Evolutionary conservation across 2,113 vertebrate species (phyloP).

Genomic region (Lagopus muta): DNA sequence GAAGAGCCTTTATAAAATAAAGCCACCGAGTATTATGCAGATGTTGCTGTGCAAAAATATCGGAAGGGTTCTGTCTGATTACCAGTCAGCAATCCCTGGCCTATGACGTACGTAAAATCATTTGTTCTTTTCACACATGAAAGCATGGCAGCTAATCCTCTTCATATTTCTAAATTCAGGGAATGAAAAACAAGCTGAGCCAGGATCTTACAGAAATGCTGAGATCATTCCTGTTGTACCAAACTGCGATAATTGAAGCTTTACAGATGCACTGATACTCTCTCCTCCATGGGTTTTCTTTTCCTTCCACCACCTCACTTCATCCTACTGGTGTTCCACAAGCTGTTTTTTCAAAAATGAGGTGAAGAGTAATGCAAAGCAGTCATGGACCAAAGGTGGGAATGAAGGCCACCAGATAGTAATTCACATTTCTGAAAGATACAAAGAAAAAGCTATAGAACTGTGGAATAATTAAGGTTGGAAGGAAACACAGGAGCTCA

Average conservation of each 20-base stretch:
- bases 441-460: background rate
- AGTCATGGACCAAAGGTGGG: background rate
- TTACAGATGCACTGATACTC: background rate
- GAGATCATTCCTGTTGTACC: constrained; percentile 23
- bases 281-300: background rate
- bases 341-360: background rate
- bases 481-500: background rate
- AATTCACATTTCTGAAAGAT: background rate
- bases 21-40: constrained; percentile 57
- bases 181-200: constrained; percentile 16
- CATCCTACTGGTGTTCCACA: background rate
- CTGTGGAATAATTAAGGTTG: background rate
- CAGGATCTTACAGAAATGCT: constrained; percentile 8
- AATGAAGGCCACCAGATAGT: background rate
- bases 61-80: constrained; percentile 45
- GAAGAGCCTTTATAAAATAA: constrained; percentile 57
- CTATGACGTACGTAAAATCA: constrained; percentile 43
- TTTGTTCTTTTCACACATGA: constrained; percentile 61
- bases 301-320: background rate
- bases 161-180: constrained; percentile 49
- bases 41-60: constrained; percentile 51
- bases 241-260: background rate
- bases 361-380: background rate
- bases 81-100: constrained; percentile 50
- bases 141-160: constrained; percentile 46